Evolutionary conservation across 2,113 vertebrate species (phyloP).

Genomic region (Spermophilus dauricus): DNA sequence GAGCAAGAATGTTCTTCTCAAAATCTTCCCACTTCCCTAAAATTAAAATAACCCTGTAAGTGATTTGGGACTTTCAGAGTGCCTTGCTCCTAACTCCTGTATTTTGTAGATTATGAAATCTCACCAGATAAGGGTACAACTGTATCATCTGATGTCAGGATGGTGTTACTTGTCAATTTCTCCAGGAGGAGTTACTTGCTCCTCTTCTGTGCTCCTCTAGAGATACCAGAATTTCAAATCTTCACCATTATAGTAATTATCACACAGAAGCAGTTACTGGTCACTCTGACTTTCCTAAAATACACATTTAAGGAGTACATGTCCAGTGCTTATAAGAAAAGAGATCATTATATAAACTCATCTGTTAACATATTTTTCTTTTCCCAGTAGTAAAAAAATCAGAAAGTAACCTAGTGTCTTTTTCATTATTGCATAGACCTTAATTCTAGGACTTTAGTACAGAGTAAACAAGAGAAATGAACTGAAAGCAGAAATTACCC

Average conservation of each 20-base stretch:
- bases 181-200: not conserved
- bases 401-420: not conserved
- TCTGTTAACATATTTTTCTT: not conserved
- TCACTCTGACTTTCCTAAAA: not conserved
- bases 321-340: not conserved
- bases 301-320: not conserved
- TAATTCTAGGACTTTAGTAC: not conserved
- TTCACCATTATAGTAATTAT: not conserved
- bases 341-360: not conserved
- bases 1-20: constrained; percentile 82
- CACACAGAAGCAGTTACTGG: not conserved
- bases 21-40: constrained; percentile 78
- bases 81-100: constrained; percentile 48
- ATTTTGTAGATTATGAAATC: constrained; percentile 18
- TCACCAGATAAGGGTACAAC: constrained; percentile 38
- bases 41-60: constrained; percentile 84
- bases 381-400: not conserved
- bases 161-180: constrained; percentile 53
- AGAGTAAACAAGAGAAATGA: not conserved
- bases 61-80: not conserved
- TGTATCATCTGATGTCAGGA: constrained; percentile 45
- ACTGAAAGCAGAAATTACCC: not conserved
- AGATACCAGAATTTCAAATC: not conserved
- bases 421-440: not conserved
- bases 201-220: not conserved